Evolutionary conservation across 2,888 invertebrate species (phyloP).

Genomic region (Drosophila kanekoi): DNA sequence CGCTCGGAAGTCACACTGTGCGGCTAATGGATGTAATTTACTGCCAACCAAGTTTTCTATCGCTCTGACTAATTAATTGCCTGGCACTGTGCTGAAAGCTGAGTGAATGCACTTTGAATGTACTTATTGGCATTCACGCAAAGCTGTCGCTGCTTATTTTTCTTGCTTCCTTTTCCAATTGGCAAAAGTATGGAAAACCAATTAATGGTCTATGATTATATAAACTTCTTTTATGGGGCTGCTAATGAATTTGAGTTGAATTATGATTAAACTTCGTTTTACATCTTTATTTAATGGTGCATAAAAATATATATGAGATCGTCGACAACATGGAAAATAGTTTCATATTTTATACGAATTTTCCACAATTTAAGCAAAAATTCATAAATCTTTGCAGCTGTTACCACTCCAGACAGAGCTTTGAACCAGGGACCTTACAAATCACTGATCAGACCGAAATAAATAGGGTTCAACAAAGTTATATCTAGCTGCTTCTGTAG

Average conservation of each 20-base stretch:
- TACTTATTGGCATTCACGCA: constrained; percentile 14
- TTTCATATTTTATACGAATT: too few relatives aligned
- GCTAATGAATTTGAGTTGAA: constrained; percentile 5
- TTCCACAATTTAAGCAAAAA: too few relatives aligned
- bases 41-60: constrained; percentile 55
- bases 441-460: too few relatives aligned
- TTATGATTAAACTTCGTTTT: neutral
- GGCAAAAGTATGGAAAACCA: constrained; percentile 27
- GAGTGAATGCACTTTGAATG: constrained; percentile 29
- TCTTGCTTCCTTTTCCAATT: neutral
- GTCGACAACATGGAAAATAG: too few relatives aligned
- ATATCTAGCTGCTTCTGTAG: too few relatives aligned
- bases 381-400: too few relatives aligned
- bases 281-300: neutral
- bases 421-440: too few relatives aligned
- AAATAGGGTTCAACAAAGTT: too few relatives aligned
- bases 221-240: constrained; percentile 15
- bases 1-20: constrained; percentile 78
- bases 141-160: constrained; percentile 7
- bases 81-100: constrained; percentile 15
- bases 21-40: constrained; percentile 81
- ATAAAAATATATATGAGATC: neutral
- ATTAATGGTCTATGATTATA: constrained; percentile 9
- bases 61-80: constrained; percentile 69
- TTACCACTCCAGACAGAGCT: too few relatives aligned